Evolutionary conservation across 1,140 invertebrate species (phyloP).

Genomic region (Brachystomella parvula): DNA sequence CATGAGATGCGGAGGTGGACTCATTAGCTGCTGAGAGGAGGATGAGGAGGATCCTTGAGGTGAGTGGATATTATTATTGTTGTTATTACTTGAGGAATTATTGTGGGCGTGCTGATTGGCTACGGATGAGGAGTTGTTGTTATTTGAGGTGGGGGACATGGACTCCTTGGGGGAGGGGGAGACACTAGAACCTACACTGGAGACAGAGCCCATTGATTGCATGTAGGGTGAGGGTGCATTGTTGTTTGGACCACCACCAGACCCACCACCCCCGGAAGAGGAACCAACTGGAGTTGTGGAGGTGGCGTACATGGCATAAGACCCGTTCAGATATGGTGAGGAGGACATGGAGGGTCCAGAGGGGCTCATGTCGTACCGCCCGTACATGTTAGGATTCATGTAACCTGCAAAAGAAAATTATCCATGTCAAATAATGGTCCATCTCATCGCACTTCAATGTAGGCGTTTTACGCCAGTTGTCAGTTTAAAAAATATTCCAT

Average conservation of each 20-base stretch:
- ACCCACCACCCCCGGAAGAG: slow-evolving; percentile 28
- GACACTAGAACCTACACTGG: slow-evolving; percentile 37
- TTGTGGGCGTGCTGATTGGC: slow-evolving; percentile 21
- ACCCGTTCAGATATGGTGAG: slow-evolving; percentile 38
- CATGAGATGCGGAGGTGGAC: slow-evolving; percentile 33
- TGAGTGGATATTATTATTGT: slow-evolving; percentile 31
- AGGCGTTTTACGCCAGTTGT: background rate
- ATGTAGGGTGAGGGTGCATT: slow-evolving; percentile 36
- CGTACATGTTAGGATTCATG: slow-evolving; percentile 38
- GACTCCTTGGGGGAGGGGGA: slow-evolving; percentile 34
- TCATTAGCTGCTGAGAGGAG: slow-evolving; percentile 31
- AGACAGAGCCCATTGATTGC: slow-evolving; percentile 35
- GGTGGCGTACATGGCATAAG: slow-evolving; percentile 38
- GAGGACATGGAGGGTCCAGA: slow-evolving; percentile 36
- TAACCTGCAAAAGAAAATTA: slow-evolving; percentile 34
- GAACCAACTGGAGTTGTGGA: slow-evolving; percentile 37
- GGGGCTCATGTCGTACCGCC: slow-evolving; percentile 37
- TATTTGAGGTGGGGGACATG: slow-evolving; percentile 33
- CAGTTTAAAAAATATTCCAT: background rate
- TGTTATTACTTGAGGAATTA: slow-evolving; percentile 18
- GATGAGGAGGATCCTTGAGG: slow-evolving; percentile 32
- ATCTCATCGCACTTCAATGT: background rate
- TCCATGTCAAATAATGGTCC: background rate
- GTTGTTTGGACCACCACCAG: slow-evolving; percentile 16
- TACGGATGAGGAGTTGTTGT: slow-evolving; percentile 15